Conservation (phyloP, 2,113 vertebrate genomes). For the Chaenogobius annularis region DNA sequence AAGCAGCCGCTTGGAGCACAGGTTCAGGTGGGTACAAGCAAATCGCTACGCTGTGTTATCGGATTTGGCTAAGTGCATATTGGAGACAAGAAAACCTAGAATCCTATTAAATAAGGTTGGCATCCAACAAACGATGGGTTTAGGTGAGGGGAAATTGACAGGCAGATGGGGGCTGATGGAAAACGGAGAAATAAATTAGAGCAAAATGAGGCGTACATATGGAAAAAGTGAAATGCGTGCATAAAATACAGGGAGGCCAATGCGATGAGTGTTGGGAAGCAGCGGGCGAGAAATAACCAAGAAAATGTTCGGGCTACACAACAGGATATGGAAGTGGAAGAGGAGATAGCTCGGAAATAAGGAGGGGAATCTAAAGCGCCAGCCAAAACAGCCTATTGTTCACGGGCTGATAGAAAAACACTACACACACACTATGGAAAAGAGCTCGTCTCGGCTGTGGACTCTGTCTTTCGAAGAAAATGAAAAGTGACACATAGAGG, state of each 20-base stretch:
- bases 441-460: slow-evolving; percentile 48
- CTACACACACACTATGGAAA: slow-evolving; percentile 30
- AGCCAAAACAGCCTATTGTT: slow-evolving; percentile 39
- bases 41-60: slow-evolving; percentile 50
- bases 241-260: slow-evolving; percentile 32
- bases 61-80: slow-evolving; percentile 48
- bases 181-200: slow-evolving; percentile 64
- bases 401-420: slow-evolving; percentile 17
- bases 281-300: slow-evolving; percentile 39
- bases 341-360: slow-evolving; percentile 10
- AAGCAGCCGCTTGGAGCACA: slow-evolving; percentile 61
- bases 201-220: slow-evolving; percentile 49
- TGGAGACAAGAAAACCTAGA: slow-evolving; percentile 42
- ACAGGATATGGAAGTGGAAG: slow-evolving; percentile 18
- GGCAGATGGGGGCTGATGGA: slow-evolving; percentile 57
- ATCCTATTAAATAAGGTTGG: slow-evolving; percentile 34
- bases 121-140: slow-evolving; percentile 41
- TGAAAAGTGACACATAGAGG: slow-evolving; percentile 57
- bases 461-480: slow-evolving; percentile 62
- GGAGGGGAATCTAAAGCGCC: slow-evolving; percentile 16
- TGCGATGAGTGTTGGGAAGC: slow-evolving; percentile 26
- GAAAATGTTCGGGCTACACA: slow-evolving; percentile 51
- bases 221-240: slow-evolving; percentile 38
- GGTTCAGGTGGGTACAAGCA: slow-evolving; percentile 67
- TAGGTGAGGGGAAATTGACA: slow-evolving; percentile 56